Base-by-base conservation (phyloP, 1,140 invertebrate species). In the Apocrypta bakeri region DNA sequence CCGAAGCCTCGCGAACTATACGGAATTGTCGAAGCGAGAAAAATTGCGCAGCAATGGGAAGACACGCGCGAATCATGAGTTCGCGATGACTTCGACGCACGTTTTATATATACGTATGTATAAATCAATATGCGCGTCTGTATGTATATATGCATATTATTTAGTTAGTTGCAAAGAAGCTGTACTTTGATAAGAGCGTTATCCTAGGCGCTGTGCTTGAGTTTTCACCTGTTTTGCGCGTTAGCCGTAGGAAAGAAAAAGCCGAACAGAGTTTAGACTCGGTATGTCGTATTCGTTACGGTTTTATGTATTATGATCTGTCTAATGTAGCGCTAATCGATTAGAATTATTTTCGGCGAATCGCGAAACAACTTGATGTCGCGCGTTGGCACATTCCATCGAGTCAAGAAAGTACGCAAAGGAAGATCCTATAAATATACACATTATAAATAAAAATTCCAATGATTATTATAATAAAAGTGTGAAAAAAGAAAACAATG, bases 361-460 rank as follows among this genome's bases (percentile, higher is more conserved):
- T 29, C 24, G 2, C 64, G 27, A 29, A 31, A 9, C 25, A 71
- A 37, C 25, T 71, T 33, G 72, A 74, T n/a, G 48, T 56, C 33
- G 29, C 64, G 74, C 64, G 21, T 83, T 83, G 29, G 48, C 75
- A 83, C 29, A 73, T 83, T 64, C 31, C 31, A 82, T 48, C n/a
- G n/a, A n/a, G 48, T 63, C 17, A 33, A 83, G 68, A 73, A 82
- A 83, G 68, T 78, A 77, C 25, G 11, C 33, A 29, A n/a, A 73
- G 2, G 31, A 76, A 64, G 17, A 81, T 68, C 73, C 69, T 73
- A 73, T 82, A 85, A 81, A 84, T 84, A 84, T 77, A 84, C 69
- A 14, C 33, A 69, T 69, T n/a, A 79, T 68, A 66, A 79, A 42
- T 9, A 74, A 12, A 63, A 74, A 63, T 80, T 56, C 40, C 64